Percentiles rank a stretch among this genome's conserved stretches.
Conservation (phyloP, 2,113 vertebrate species). For the Uria lomvia region DNA sequence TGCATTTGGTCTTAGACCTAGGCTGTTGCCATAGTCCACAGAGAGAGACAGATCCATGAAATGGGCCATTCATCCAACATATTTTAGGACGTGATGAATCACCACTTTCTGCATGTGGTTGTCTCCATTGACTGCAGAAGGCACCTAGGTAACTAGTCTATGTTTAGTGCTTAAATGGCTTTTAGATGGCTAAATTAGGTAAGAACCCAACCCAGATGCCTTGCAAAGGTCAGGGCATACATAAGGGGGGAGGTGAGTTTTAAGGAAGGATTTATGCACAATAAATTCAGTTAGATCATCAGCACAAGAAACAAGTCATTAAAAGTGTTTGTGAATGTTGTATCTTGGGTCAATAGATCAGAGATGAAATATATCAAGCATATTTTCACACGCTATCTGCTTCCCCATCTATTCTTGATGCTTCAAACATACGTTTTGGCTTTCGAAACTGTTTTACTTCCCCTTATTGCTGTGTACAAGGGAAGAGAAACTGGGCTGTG, state of each 20-base stretch:
- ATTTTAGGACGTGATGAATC: background rate
- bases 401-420: background rate
- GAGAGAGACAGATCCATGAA: background rate
- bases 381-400: background rate
- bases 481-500: background rate
- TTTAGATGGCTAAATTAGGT: background rate
- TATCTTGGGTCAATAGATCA: background rate
- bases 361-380: background rate
- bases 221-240: background rate
- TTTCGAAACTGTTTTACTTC: background rate
- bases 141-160: background rate
- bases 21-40: background rate
- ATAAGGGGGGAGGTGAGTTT: background rate
- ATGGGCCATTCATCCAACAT: background rate
- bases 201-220: background rate
- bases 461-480: background rate
- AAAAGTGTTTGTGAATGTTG: background rate
- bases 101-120: background rate
- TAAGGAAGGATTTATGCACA: background rate
- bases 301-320: background rate
- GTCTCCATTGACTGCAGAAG: background rate
- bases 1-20: accelerated
- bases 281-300: background rate
- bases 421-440: background rate
- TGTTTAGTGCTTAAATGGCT: background rate